A percentile compares a stretch with the other conserved stretches of the same genome.
These are phyloP conservation scores for Chrosomus eos DNA, from an alignment of 2,797 vertebrate species.

Conservation along the genomic window DNA sequence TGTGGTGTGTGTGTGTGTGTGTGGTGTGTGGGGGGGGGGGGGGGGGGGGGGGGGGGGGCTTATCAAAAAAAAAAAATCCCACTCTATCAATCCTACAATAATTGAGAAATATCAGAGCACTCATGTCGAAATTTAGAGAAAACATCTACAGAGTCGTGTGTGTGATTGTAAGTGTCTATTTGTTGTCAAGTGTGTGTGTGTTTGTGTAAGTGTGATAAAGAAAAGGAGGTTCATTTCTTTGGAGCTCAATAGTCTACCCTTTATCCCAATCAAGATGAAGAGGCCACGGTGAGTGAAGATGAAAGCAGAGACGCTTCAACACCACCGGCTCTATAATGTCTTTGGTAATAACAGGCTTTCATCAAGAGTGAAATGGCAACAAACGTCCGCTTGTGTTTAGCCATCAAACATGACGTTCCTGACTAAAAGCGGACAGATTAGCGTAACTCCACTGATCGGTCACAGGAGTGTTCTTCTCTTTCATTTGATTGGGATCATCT, in stretches of 20 bases:
- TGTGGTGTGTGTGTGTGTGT: too few relatives aligned
- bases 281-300: conserved; percentile 42
- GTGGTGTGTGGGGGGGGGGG: too few relatives aligned
- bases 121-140: conserved; percentile 47
- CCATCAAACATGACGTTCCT: conserved; percentile 21
- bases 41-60: too few relatives aligned
- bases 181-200: conserved; percentile 25
- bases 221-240: conserved; percentile 39
- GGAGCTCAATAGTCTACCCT: conserved; percentile 45
- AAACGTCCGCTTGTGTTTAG: conserved; percentile 40
- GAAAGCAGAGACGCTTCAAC: conserved; percentile 45
- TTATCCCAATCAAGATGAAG: conserved; percentile 53
- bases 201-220: conserved; percentile 33
- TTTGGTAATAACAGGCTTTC: conserved; percentile 40
- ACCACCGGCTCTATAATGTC: conserved; percentile 18
- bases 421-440: conserved; percentile 22
- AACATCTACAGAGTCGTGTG: conserved; percentile 30
- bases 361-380: conserved; percentile 37
- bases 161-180: conserved; percentile 36
- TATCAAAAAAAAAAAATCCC: conserved; percentile 45
- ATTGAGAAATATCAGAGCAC: conserved; percentile 56
- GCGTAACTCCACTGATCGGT: conserved; percentile 12
- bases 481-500: conserved; percentile 41
- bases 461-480: conserved; percentile 26
- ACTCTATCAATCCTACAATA: conserved; percentile 48